Evolutionary conservation across 2,888 invertebrate species (phyloP).

Genomic region (Sarcophaga rosellei): DNA sequence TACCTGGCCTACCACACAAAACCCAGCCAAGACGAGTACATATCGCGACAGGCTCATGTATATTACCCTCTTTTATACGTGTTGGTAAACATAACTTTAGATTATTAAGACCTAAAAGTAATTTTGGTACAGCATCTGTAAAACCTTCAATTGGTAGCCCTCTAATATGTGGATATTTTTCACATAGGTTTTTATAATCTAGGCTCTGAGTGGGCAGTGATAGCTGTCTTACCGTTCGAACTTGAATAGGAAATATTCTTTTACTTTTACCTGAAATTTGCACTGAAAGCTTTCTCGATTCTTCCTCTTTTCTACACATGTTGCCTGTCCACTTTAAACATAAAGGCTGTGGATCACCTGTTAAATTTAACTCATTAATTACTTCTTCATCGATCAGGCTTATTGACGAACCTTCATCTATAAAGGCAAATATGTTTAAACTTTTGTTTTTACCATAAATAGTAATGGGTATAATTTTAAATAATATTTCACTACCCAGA

Average conservation of each 20-base stretch:
- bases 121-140: neutral
- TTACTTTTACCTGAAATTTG: neutral
- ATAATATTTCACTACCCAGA: neutral
- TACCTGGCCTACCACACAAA: too few species aligned
- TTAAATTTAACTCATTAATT: neutral
- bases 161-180: slow-evolving; percentile 3
- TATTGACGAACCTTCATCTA: slow-evolving; percentile 48
- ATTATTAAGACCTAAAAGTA: slow-evolving; percentile 2
- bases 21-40: too few species aligned
- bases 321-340: slow-evolving; percentile 1
- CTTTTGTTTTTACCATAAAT: slow-evolving; percentile 19
- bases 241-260: neutral
- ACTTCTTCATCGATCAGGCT: slow-evolving; percentile 27
- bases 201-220: neutral
- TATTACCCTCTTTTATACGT: too few species aligned
- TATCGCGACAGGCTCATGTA: too few species aligned
- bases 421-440: slow-evolving; percentile 1
- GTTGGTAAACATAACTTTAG: neutral
- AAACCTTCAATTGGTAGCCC: neutral
- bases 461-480: slow-evolving; percentile 7
- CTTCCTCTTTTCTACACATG: neutral
- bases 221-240: slow-evolving; percentile 10
- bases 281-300: neutral
- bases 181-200: neutral
- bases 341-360: neutral